A percentile compares a stretch with the other conserved stretches of the same genome.
phyloP scores from a whole-genome alignment of 2,888 invertebrate species.

The Venusia cambrica region DNA sequence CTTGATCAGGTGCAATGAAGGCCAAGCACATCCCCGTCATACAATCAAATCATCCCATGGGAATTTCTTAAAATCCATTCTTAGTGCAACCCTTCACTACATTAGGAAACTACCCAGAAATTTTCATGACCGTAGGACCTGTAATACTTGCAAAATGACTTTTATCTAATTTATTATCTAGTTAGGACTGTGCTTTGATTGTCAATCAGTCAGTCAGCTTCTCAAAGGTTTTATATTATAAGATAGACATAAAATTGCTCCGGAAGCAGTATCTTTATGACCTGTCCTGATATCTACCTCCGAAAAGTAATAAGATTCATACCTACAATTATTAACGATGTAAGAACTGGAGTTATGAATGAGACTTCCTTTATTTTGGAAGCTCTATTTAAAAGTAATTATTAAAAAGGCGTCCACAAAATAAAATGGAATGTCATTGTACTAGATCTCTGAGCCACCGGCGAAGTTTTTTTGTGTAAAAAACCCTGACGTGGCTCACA shows the following conservation, averaged over 20 bases:
- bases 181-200: no score
- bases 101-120: no score
- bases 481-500: slow-evolving; percentile 31
- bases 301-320: slow-evolving; percentile 6
- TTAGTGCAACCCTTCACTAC: no score
- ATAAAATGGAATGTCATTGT: slow-evolving; percentile 50
- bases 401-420: slow-evolving; percentile 30
- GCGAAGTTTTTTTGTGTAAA: slow-evolving; percentile 33
- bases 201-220: no score
- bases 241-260: slow-evolving; percentile 3
- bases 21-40: no score
- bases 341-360: slow-evolving; percentile 16
- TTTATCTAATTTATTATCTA: no score
- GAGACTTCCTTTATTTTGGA: slow-evolving; percentile 23
- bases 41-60: no score
- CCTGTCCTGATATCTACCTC: slow-evolving; percentile 6
- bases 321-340: slow-evolving; percentile 10
- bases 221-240: no score
- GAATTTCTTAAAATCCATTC: no score
- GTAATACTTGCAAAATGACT: no score
- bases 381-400: slow-evolving; percentile 23
- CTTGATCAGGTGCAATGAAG: no score
- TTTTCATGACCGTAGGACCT: no score
- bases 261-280: slow-evolving; percentile 1
- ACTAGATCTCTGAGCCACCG: slow-evolving; percentile 33